Evolutionary conservation across 2,797 vertebrate species (phyloP).

Genomic region (Dendrocincla fuliginosa): DNA sequence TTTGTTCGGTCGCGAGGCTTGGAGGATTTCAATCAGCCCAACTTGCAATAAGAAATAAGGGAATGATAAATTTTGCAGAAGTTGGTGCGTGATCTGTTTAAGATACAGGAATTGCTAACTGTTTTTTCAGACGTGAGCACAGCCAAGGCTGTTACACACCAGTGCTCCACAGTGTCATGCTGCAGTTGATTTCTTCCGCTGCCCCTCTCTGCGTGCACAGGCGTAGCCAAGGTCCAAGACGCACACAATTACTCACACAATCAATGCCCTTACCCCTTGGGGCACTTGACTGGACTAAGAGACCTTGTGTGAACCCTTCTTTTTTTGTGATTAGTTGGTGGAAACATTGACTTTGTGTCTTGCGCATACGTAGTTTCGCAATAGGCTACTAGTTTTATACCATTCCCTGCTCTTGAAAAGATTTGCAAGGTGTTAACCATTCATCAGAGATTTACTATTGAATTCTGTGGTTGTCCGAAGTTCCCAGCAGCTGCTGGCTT

Average conservation of each 20-base stretch:
- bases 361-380: accelerated
- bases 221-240: accelerated
- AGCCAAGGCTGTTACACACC: not conserved
- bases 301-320: not conserved
- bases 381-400: not conserved
- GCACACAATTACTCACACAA: accelerated
- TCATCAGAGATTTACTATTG: conserved; percentile 8
- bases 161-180: not conserved
- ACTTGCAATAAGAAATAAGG: not conserved
- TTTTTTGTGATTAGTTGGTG: not conserved
- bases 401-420: not conserved
- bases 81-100: not conserved
- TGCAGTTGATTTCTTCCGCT: not conserved
- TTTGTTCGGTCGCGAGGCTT: not conserved
- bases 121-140: not conserved
- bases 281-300: not conserved
- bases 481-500: conserved; percentile 33
- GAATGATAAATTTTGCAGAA: not conserved
- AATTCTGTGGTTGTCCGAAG: not conserved
- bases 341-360: not conserved
- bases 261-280: not conserved
- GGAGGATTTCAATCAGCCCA: not conserved
- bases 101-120: not conserved
- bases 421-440: conserved; percentile 46
- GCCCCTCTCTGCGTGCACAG: not conserved